Evolutionary conservation across 2,797 vertebrate species (phyloP), one percentile per base, ranked within the genome.

Genomic region (Melanotaenia boesemani): DNA sequence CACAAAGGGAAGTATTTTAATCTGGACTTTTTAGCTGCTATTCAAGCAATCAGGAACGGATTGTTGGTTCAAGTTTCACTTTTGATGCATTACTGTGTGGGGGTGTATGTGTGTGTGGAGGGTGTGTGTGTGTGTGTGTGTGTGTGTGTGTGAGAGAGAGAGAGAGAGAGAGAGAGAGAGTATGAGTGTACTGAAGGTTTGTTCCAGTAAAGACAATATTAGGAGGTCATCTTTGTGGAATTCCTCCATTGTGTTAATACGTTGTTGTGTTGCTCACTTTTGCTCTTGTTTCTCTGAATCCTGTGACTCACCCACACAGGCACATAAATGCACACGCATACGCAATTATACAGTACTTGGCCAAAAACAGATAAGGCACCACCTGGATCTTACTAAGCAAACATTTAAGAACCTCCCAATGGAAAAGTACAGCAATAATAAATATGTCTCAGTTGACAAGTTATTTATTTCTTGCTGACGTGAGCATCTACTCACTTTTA

Each of bases 231-330:
- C 72, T 77, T 67, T 70, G 72, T 91, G 90, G 92, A 93, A 94
- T 94, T 93, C 89, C 88, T 90, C 56, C 70, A 77, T 34, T 92
- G 84, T 92, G 84, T 91, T 86, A 93, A 85, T 84, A 86, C 75
- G 80, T 81, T 11, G 37, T 12, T 10, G 72, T 79, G 80, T 80
- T 85, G 76, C 77, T 90, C 87, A 85, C 82, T 85, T 88, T 65
- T 62, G 59, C 76, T 85, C 62, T 70, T 50, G 75, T 89, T 94
- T 94, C 92, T 90, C 87, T 92, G 90, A 93, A 93, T 89, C 76
- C 80, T 80, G 48, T 93, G 93, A 94, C 71, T 95, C 92, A 94
- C 52, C 72, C 37, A 39, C 32, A 68, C 58, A 76, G 67, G 34
- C 24, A 64, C 67, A 72, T 12, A 70, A 64, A 57, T 37, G 58